These are phyloP conservation scores for Mohoua ochrocephala DNA, from an alignment of 2,113 vertebrate species.

Conservation along the genomic window DNA sequence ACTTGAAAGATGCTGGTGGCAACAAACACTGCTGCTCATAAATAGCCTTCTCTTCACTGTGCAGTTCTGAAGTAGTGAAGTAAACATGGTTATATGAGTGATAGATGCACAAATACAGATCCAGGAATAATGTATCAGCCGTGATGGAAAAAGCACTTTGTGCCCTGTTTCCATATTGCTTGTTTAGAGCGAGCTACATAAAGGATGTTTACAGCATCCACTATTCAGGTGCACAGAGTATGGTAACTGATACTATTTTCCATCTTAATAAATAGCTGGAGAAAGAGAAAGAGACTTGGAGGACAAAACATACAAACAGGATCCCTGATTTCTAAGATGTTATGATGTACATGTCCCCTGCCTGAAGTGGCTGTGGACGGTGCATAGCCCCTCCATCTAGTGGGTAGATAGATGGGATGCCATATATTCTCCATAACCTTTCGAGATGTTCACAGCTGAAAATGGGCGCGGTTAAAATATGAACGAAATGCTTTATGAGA, in stretches of 20 bases:
- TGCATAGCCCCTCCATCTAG: neutral
- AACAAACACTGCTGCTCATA: neutral
- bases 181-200: neutral
- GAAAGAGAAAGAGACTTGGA: neutral
- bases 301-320: neutral
- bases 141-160: neutral
- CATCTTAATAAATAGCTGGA: neutral
- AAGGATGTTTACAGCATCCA: neutral
- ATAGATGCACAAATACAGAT: neutral
- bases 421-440: neutral
- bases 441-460: neutral
- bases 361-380: neutral
- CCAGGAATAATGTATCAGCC: neutral
- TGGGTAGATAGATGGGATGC: neutral
- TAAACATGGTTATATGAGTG: neutral
- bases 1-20: neutral
- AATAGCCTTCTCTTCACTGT: neutral
- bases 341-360: neutral
- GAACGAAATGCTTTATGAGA: neutral
- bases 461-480: neutral
- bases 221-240: neutral
- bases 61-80: neutral
- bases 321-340: neutral
- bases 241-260: neutral
- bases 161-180: neutral